phyloP scores from a whole-genome alignment of 2,888 invertebrate genomes.

The Ganaspis brasiliensis region DNA sequence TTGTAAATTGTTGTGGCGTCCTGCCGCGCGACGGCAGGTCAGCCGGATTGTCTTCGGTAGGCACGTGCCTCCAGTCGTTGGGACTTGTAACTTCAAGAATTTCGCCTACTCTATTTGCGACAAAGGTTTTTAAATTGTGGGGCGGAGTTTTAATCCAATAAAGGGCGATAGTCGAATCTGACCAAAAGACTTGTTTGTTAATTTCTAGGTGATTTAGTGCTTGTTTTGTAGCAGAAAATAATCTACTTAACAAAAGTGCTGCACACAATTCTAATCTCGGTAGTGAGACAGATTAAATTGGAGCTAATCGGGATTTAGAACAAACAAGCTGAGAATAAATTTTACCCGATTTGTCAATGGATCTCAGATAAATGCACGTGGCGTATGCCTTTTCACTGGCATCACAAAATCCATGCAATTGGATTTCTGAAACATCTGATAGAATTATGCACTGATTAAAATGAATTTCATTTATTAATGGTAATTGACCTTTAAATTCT shows the following conservation, averaged over 20 bases:
- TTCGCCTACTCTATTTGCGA: constrained; percentile 58
- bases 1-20: constrained; percentile 1
- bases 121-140: constrained; percentile 57
- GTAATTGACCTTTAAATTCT: neutral
- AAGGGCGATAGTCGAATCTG: constrained; percentile 58
- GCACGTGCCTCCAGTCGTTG: constrained; percentile 52
- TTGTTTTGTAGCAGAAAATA: constrained; percentile 13
- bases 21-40: constrained; percentile 57
- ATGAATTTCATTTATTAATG: constrained; percentile 53
- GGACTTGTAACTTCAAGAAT: constrained; percentile 47
- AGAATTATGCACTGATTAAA: constrained; percentile 54
- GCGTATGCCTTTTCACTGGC: constrained; percentile 32
- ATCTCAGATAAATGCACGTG: constrained; percentile 17
- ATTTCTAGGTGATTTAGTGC: neutral
- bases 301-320: constrained; percentile 59
- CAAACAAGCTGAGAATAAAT: too few species aligned
- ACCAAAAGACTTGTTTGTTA: constrained; percentile 52
- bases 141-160: constrained; percentile 61
- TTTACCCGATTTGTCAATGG: constrained; percentile 1
- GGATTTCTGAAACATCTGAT: constrained; percentile 12
- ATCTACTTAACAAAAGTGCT: constrained; percentile 30
- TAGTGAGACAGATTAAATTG: constrained; percentile 28
- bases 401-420: constrained; percentile 60
- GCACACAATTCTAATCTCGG: constrained; percentile 45
- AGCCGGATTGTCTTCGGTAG: constrained; percentile 57